These are phyloP conservation scores for Danio jaintianensis DNA, from an alignment of 2,797 vertebrate genomes.

Conservation along the genomic window DNA sequence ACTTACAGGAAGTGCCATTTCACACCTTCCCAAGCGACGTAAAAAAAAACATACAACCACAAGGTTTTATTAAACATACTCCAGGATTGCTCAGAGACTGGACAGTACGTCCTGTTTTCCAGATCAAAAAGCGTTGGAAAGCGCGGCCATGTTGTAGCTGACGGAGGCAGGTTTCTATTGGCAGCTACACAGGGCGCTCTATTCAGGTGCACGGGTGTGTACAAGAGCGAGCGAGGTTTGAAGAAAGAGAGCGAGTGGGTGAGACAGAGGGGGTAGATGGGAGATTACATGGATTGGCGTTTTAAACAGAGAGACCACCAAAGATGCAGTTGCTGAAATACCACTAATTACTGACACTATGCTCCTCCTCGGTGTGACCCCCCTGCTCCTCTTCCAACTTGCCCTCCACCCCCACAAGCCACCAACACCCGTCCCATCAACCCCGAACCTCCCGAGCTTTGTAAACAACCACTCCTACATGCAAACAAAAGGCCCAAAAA, in stretches of 20 bases:
- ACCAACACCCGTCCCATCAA: constrained; percentile 67
- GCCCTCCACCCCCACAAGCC: constrained; percentile 62
- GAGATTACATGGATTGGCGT: constrained; percentile 91
- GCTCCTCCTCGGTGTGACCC: constrained; percentile 83
- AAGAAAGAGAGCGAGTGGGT: constrained; percentile 41
- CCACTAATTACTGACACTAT: constrained; percentile 93
- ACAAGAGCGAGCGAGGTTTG: constrained; percentile 15
- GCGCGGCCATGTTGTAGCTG: constrained; percentile 15
- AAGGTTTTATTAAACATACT: constrained; percentile 12
- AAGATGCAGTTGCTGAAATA: constrained; percentile 89
- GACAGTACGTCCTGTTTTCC: not conserved
- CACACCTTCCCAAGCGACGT: constrained; percentile 7
- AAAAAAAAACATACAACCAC: constrained; percentile 1
- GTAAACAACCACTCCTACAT: constrained; percentile 93
- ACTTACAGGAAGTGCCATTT: constrained; percentile 21
- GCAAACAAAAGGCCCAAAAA: constrained; percentile 89
- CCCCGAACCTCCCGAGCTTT: constrained; percentile 82
- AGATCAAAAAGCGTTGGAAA: constrained; percentile 17
- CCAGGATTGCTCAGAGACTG: constrained; percentile 11
- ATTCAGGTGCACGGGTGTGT: constrained; percentile 45
- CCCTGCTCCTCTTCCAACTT: constrained; percentile 68
- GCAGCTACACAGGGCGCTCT: constrained; percentile 34
- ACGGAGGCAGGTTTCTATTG: constrained; percentile 38
- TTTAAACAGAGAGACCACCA: constrained; percentile 89
- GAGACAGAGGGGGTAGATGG: constrained; percentile 77